phyloP scores from a whole-genome alignment of 2,888 invertebrate genomes.

The Cheilosia urbana region DNA sequence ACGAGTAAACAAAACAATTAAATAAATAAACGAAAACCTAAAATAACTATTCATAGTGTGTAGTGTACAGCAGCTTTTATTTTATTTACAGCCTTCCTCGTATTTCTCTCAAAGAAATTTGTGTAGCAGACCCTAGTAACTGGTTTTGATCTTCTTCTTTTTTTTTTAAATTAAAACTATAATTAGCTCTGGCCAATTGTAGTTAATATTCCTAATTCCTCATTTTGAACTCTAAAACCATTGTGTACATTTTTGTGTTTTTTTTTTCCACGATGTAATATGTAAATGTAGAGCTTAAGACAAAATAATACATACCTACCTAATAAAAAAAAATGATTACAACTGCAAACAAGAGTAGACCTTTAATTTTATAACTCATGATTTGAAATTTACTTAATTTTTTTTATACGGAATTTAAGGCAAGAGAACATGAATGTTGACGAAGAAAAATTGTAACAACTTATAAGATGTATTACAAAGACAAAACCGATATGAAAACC shows the following conservation, averaged over 20 bases:
- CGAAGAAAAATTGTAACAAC: constrained; percentile 44
- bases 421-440: constrained; percentile 44
- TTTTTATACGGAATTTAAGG: constrained; percentile 56
- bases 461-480: constrained; percentile 65
- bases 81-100: constrained; percentile 14
- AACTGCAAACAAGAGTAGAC: constrained; percentile 37
- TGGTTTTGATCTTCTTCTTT: background rate
- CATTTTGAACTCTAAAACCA: constrained; percentile 16
- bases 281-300: constrained; percentile 61
- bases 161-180: constrained; percentile 11
- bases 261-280: background rate
- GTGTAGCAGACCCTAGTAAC: background rate
- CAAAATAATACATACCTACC: constrained; percentile 40
- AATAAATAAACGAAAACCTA: constrained; percentile 21
- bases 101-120: constrained; percentile 10
- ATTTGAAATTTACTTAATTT: constrained; percentile 63
- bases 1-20: constrained; percentile 44
- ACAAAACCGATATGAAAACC: constrained; percentile 70
- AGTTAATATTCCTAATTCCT: constrained; percentile 29
- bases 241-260: constrained; percentile 36
- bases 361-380: constrained; percentile 29
- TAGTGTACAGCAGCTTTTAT: constrained; percentile 65
- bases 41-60: constrained; percentile 44
- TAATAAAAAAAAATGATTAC: constrained; percentile 51
- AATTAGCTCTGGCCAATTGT: constrained; percentile 41